Evolutionary conservation across 2,888 invertebrate genomes (phyloP).

Genomic region (Drosophila percnosoma): DNA sequence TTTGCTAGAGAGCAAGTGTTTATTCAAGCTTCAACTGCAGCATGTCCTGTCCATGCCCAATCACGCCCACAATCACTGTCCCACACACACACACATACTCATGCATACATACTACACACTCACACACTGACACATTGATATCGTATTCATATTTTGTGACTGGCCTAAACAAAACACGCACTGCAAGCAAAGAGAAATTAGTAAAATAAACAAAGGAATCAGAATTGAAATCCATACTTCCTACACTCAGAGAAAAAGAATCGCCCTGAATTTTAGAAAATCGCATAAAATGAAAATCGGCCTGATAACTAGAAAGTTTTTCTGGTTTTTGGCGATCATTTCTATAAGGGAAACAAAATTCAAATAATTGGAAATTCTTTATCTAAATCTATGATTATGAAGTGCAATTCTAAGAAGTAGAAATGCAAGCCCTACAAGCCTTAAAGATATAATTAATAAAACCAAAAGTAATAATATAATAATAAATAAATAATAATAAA

Average conservation of each 20-base stretch:
- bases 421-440: neutral
- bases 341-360: neutral
- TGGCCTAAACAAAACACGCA: conserved; percentile 27
- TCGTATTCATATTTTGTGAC: conserved; percentile 23
- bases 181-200: conserved; percentile 15
- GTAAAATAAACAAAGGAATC: conserved; percentile 37
- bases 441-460: neutral
- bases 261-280: neutral
- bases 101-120: conserved; percentile 7
- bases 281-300: neutral
- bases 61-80: conserved; percentile 4
- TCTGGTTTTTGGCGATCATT: neutral
- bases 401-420: neutral
- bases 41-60: conserved; percentile 27
- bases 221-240: conserved; percentile 39
- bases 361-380: neutral
- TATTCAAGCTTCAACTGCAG: conserved; percentile 52
- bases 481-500: neutral
- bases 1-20: conserved; percentile 15
- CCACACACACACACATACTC: conserved; percentile 11
- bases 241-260: neutral
- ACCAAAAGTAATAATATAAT: neutral
- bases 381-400: neutral
- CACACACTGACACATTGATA: conserved; percentile 20
- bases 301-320: neutral